A percentile compares a stretch with the other conserved stretches of the same genome.
Evolutionary conservation across 1,140 invertebrate genomes (phyloP).

Genomic region (Ephestia elutella): DNA sequence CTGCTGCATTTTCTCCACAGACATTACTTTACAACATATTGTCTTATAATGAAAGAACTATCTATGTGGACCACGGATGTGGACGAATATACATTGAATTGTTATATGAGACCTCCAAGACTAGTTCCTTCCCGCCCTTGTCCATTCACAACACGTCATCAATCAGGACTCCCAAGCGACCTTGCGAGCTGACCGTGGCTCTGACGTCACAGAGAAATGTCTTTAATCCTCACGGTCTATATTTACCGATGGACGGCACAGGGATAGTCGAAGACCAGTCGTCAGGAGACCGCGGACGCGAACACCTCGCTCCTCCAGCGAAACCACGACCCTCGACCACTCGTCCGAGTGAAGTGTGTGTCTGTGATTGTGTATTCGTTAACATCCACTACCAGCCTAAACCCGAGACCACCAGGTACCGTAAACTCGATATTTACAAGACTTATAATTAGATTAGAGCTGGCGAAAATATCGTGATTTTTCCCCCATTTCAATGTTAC

Average conservation of each 20-base stretch:
- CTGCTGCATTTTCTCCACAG: too few relatives aligned
- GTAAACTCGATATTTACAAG: not conserved
- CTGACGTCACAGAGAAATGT: conserved; percentile 53
- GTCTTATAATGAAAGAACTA: too few relatives aligned
- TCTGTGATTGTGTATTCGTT: conserved; percentile 58
- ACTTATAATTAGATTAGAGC: conserved; percentile 28
- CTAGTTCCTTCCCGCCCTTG: not conserved
- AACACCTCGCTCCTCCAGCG: conserved; percentile 57
- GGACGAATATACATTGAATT: too few relatives aligned
- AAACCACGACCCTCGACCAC: conserved; percentile 60
- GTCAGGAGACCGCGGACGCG: conserved; percentile 58
- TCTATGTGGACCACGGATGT: too few relatives aligned
- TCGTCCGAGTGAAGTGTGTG: conserved; percentile 67
- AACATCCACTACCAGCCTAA: conserved; percentile 13
- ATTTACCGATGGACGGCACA: conserved; percentile 41
- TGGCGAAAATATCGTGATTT: conserved; percentile 36
- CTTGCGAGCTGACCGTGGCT: conserved; percentile 39
- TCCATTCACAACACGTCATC: not conserved
- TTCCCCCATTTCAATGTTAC: conserved; percentile 35
- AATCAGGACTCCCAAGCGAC: conserved; percentile 44
- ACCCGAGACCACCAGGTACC: conserved; percentile 35
- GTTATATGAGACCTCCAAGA: too few relatives aligned
- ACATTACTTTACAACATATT: too few relatives aligned
- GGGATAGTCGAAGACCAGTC: conserved; percentile 42
- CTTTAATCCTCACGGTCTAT: conserved; percentile 46